Conservation (phyloP, 1,140 invertebrate genomes). For the Euwallacea similis region DNA sequence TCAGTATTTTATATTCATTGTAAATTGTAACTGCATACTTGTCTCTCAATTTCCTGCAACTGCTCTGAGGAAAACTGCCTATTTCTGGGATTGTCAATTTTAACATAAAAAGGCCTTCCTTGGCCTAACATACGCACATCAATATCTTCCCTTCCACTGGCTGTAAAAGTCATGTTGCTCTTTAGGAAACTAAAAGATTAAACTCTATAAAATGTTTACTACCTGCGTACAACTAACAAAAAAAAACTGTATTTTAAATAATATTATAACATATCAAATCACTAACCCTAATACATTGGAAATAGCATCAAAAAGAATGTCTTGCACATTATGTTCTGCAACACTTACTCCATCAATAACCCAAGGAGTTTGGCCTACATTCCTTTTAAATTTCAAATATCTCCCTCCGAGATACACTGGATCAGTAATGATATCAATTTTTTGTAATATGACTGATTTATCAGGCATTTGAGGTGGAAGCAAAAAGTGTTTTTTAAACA, state of each 20-base stretch:
- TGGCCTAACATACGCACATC: slow-evolving; percentile 86
- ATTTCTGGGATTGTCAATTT: slow-evolving; percentile 71
- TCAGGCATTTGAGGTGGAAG: slow-evolving; percentile 56
- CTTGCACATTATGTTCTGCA: slow-evolving; percentile 86
- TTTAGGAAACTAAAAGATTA: slow-evolving; percentile 36
- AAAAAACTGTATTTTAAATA: background rate
- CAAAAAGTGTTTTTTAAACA: slow-evolving; percentile 55
- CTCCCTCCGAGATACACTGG: slow-evolving; percentile 68
- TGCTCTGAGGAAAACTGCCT: slow-evolving; percentile 59
- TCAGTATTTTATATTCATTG: background rate
- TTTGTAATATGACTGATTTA: slow-evolving; percentile 51
- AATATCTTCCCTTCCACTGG: slow-evolving; percentile 90
- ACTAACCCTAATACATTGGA: slow-evolving; percentile 59
- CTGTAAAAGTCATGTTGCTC: slow-evolving; percentile 63
- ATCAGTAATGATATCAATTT: slow-evolving; percentile 57
- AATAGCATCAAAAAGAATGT: slow-evolving; percentile 75
- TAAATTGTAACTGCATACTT: slow-evolving; percentile 55
- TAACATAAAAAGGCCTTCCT: slow-evolving; percentile 84
- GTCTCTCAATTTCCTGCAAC: slow-evolving; percentile 59
- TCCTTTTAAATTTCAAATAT: slow-evolving; percentile 86
- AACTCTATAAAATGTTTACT: slow-evolving; percentile 15
- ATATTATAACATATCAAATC: slow-evolving; percentile 21
- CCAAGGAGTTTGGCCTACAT: slow-evolving; percentile 94
- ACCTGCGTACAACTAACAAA: background rate
- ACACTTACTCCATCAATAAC: slow-evolving; percentile 79